phyloP scores from a whole-genome alignment of 2,797 vertebrate genomes.

The Sebastes hubbsi region DNA sequence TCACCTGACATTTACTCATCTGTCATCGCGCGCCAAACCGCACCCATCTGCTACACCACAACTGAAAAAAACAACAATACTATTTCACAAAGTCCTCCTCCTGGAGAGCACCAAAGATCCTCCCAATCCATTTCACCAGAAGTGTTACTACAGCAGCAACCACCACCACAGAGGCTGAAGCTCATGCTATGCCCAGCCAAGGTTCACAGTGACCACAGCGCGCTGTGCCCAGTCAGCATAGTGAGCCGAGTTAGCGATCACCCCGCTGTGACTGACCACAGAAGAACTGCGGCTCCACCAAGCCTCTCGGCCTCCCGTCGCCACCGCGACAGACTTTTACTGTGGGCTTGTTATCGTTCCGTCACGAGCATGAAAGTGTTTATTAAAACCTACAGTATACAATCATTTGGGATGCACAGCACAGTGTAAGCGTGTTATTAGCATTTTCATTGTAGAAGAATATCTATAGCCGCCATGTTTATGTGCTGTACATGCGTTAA shows the following conservation, averaged over 20 bases:
- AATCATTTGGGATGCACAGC: slow-evolving; percentile 13
- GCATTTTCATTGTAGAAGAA: slow-evolving; percentile 44
- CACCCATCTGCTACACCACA: background rate
- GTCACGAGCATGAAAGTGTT: slow-evolving; percentile 4
- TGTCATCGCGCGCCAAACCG: background rate
- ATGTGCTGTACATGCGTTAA: slow-evolving; percentile 32
- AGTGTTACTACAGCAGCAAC: slow-evolving; percentile 1
- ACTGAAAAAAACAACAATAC: background rate
- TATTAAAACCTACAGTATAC: slow-evolving; percentile 6
- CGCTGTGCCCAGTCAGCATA: slow-evolving; percentile 43
- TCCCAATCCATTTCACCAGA: background rate
- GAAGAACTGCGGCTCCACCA: slow-evolving; percentile 41
- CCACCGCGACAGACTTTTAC: background rate
- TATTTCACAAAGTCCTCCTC: background rate
- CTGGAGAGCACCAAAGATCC: background rate
- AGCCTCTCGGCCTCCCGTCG: slow-evolving; percentile 22
- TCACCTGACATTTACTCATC: background rate
- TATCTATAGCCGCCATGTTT: slow-evolving; percentile 29
- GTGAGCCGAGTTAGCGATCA: slow-evolving; percentile 26
- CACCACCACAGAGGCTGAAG: background rate
- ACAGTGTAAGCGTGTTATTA: slow-evolving; percentile 36
- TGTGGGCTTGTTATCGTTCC: background rate
- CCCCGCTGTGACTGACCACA: slow-evolving; percentile 43
- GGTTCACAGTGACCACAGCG: slow-evolving; percentile 28
- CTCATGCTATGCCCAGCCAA: slow-evolving; percentile 31